phyloP scores from a whole-genome alignment of 2,113 vertebrate genomes.

The Neomonachus schauinslandi region DNA sequence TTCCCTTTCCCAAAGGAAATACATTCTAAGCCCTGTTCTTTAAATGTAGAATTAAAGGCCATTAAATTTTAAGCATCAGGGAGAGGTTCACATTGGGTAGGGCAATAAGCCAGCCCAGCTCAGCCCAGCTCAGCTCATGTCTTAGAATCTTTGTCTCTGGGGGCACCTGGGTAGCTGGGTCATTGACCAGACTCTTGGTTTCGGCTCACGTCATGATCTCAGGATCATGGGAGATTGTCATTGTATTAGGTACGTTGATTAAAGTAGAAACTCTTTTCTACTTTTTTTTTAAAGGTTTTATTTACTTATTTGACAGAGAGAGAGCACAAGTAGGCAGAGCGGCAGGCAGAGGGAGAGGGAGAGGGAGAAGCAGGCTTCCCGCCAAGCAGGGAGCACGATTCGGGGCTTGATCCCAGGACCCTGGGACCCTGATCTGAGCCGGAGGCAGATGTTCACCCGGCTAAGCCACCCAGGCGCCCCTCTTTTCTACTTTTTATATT shows the following conservation, averaged over 20 bases:
- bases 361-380: no score
- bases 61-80: background rate
- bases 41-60: background rate
- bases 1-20: slow-evolving; percentile 3
- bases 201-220: background rate
- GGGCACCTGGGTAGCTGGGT: background rate
- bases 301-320: no score
- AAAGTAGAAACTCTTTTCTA: background rate
- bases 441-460: no score
- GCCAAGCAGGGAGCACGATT: no score
- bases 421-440: no score
- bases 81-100: background rate
- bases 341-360: no score
- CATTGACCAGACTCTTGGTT: background rate
- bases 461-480: no score
- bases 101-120: background rate
- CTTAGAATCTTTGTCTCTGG: background rate
- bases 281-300: background rate
- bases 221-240: background rate
- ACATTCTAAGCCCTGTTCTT: background rate
- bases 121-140: background rate
- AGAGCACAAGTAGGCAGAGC: no score
- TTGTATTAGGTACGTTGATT: background rate
- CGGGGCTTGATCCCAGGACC: no score
- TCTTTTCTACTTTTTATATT: background rate